Percentiles rank a stretch among this genome's conserved stretches.
Evolutionary conservation across 2,797 vertebrate species (phyloP).

Genomic region (Mormyrops attenuatus): DNA sequence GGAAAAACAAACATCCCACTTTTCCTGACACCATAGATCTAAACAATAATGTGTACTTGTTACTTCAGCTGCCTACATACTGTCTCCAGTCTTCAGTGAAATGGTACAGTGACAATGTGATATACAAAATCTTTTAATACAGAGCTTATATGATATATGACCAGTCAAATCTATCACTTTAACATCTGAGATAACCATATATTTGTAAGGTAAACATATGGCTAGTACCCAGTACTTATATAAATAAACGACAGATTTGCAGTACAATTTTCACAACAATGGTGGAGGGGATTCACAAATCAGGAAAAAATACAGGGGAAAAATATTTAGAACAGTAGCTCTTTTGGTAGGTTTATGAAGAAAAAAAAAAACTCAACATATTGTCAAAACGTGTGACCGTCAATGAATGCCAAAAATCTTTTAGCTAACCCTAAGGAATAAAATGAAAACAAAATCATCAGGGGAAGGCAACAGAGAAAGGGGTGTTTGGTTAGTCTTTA

Average conservation of each 20-base stretch:
- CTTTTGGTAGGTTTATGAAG: not conserved
- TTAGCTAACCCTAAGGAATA: not conserved
- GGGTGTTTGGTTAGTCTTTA: constrained; percentile 3
- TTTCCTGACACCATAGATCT: not conserved
- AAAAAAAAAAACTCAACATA: not conserved
- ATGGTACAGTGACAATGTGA: not conserved
- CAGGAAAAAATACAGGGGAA: not conserved
- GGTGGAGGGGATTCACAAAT: not conserved
- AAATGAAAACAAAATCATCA: not conserved
- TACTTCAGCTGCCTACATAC: constrained; percentile 4
- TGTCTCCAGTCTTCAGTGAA: not conserved
- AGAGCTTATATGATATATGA: constrained; percentile 2
- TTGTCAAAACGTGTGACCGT: not conserved
- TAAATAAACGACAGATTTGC: not conserved
- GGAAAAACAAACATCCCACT: not conserved
- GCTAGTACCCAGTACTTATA: not conserved
- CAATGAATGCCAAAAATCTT: not conserved
- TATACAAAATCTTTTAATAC: constrained; percentile 2
- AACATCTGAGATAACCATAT: not conserved
- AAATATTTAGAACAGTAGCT: not conserved
- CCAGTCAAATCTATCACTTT: not conserved
- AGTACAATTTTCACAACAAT: constrained; percentile 12
- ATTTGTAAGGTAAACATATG: constrained; percentile 3
- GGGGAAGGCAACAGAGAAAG: not conserved
- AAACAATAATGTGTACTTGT: constrained; percentile 11